Evolutionary conservation across 2,888 invertebrate species (phyloP).

Genomic region (Eupithecia subfuscata): DNA sequence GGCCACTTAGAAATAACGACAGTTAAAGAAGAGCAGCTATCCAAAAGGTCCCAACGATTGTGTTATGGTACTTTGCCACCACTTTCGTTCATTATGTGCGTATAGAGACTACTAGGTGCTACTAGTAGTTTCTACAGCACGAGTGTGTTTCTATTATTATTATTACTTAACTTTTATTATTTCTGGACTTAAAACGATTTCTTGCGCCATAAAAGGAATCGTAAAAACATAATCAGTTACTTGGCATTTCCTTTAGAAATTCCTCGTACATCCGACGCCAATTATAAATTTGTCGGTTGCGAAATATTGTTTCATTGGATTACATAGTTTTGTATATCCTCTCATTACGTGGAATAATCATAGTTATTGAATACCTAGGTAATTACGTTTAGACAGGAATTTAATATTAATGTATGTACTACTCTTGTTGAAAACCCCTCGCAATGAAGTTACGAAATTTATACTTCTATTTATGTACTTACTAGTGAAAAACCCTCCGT

Average conservation of each 20-base stretch:
- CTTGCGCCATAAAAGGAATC: slow-evolving; percentile 26
- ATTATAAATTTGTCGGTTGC: slow-evolving; percentile 27
- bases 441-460: background rate
- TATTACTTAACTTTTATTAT: background rate
- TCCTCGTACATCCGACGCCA: slow-evolving; percentile 21
- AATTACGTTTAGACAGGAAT: background rate
- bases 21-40: background rate
- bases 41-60: background rate
- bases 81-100: background rate
- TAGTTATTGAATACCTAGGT: background rate
- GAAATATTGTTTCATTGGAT: slow-evolving; percentile 21
- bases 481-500: background rate
- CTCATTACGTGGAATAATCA: slow-evolving; percentile 5
- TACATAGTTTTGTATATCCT: slow-evolving; percentile 8
- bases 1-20: background rate
- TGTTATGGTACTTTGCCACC: background rate
- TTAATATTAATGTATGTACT: background rate
- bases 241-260: slow-evolving; percentile 15
- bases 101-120: background rate
- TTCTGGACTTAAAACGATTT: slow-evolving; percentile 14
- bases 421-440: background rate
- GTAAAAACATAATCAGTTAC: slow-evolving; percentile 16
- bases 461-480: background rate
- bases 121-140: background rate
- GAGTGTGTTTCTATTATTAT: background rate